phyloP scores from a whole-genome alignment of 92 coral and sea anemone species.

The Blastomussa wellsi region DNA sequence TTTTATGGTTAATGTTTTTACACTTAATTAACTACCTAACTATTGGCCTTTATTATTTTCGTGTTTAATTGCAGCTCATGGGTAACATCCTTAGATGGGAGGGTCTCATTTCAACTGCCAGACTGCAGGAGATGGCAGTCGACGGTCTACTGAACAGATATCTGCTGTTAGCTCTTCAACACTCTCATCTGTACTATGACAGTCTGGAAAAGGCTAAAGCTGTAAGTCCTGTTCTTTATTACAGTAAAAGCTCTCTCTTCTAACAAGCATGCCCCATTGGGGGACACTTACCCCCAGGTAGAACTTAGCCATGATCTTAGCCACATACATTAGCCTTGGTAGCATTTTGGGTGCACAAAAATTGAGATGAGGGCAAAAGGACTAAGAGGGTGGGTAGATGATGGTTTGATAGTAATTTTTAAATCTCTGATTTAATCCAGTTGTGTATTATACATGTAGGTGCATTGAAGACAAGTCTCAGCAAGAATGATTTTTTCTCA shows the following conservation, averaged over 20 bases:
- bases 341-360: no score
- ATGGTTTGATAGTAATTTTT: no score
- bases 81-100: conserved; percentile 92
- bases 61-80: conserved; percentile 59
- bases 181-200: conserved; percentile 87
- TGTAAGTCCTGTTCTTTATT: conserved; percentile 45
- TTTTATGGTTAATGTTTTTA: no score
- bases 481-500: not conserved
- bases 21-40: not conserved
- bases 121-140: conserved; percentile 88
- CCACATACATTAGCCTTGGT: no score
- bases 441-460: no score
- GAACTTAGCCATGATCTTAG: not conserved
- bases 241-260: not conserved
- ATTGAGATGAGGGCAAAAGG: no score
- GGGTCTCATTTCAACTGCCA: conserved; percentile 80
- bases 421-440: no score
- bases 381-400: no score
- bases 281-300: not conserved
- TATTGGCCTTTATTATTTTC: not conserved
- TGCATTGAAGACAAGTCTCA: no score
- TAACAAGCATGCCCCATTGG: not conserved
- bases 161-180: conserved; percentile 89
- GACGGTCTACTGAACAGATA: conserved; percentile 94
- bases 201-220: conserved; percentile 84